Conservation (phyloP, 2,888 invertebrate genomes). For the Drosophila monieri region DNA sequence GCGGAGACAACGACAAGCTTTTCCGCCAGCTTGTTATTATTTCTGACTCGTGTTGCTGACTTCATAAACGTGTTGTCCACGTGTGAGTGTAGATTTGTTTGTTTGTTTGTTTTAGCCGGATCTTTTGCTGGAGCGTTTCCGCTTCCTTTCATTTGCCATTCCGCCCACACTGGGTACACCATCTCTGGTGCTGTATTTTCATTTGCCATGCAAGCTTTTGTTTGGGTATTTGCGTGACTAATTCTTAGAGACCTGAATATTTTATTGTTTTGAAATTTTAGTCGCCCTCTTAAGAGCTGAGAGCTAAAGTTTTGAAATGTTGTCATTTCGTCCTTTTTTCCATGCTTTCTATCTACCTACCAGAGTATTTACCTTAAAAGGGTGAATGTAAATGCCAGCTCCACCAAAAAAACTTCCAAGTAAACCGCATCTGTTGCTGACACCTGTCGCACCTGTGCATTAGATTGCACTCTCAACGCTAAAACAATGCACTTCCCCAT, state of each 20-base stretch:
- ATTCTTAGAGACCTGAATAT: conserved; percentile 19
- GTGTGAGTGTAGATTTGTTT: conserved; percentile 23
- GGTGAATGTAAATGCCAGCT: conserved; percentile 8
- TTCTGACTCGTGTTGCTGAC: conserved; percentile 59
- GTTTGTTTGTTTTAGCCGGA: conserved; percentile 31
- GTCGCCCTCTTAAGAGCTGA: not conserved
- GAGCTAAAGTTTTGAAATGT: conserved; percentile 2
- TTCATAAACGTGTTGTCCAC: conserved; percentile 56
- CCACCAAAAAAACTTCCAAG: conserved; percentile 21
- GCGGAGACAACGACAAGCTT: conserved; percentile 35
- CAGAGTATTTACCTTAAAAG: not conserved
- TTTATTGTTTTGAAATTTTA: conserved; percentile 19
- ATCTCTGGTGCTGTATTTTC: conserved; percentile 18
- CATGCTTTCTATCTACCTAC: not conserved
- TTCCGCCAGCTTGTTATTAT: conserved; percentile 59
- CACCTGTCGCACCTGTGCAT: conserved; percentile 29
- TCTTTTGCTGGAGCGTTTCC: conserved; percentile 67
- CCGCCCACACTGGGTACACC: conserved; percentile 15
- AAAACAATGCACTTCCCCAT: conserved; percentile 16
- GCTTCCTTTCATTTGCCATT: conserved; percentile 67
- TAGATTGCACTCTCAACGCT: conserved; percentile 12
- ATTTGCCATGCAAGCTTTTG: conserved; percentile 13
- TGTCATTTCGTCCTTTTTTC: conserved; percentile 2
- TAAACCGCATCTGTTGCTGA: conserved; percentile 19
- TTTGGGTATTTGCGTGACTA: conserved; percentile 27